A percentile compares a stretch with the other conserved stretches of the same genome.
Evolutionary conservation across 2,888 invertebrate genomes (phyloP).

Genomic region (Drosophila meridionalis): DNA sequence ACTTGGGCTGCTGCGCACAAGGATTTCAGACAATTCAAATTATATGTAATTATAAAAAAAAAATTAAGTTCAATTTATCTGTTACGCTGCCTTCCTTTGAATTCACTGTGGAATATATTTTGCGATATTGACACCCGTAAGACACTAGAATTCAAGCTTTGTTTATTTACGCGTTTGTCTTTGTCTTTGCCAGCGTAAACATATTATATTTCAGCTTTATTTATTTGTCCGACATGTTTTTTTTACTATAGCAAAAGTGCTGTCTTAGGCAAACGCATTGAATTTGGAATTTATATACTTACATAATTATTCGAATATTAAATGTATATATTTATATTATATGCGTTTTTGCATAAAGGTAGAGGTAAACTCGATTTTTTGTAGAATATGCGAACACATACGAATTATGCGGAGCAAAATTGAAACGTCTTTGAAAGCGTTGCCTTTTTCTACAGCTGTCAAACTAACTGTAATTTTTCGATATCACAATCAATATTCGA

Average conservation of each 20-base stretch:
- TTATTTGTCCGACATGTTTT: constrained; percentile 9
- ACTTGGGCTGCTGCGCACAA: too few relatives aligned
- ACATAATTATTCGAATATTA: not conserved
- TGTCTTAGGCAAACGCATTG: constrained; percentile 1
- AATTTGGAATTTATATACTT: not conserved
- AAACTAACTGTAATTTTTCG: constrained; percentile 5
- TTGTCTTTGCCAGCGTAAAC: not conserved
- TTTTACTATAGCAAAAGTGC: constrained; percentile 6
- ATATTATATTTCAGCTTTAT: constrained; percentile 12
- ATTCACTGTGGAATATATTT: not conserved
- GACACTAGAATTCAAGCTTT: not conserved
- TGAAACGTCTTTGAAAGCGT: constrained; percentile 13
- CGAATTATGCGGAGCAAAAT: not conserved
- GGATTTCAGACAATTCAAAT: not conserved
- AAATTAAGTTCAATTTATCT: not conserved
- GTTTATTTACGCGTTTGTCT: constrained; percentile 3
- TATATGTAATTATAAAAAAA: not conserved
- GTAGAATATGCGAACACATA: too few relatives aligned
- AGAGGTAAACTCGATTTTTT: not conserved
- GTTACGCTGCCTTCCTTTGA: not conserved
- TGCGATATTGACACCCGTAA: not conserved
- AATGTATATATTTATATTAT: not conserved
- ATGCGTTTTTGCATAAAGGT: constrained; percentile 12
- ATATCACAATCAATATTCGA: not conserved
- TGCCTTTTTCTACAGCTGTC: not conserved